Evolutionary conservation across 2,797 vertebrate genomes (phyloP).

Genomic region (Myotis pilosus): DNA sequence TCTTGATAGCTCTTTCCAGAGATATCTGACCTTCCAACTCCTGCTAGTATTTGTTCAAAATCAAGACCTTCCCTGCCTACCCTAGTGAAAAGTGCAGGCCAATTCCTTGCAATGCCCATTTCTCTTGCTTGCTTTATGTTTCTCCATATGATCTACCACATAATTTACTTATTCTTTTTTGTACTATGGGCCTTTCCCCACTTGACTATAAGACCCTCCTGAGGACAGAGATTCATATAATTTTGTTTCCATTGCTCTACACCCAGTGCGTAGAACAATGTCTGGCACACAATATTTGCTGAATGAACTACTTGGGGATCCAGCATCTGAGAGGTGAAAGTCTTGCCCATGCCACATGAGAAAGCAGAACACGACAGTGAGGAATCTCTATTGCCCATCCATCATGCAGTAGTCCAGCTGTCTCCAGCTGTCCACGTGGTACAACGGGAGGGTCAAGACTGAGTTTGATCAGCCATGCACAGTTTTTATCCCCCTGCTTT

Average conservation of each 20-base stretch:
- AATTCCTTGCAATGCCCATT: neutral
- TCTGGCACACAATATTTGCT: neutral
- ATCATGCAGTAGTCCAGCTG: neutral
- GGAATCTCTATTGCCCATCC: accelerated
- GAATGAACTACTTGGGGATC: neutral
- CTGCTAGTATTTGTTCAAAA: neutral
- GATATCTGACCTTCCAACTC: neutral
- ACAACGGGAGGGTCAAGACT: neutral
- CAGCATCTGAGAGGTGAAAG: neutral
- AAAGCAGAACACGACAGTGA: neutral
- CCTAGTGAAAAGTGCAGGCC: neutral
- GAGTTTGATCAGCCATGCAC: neutral
- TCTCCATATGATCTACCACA: neutral
- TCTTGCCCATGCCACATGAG: neutral
- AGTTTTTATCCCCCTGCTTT: neutral
- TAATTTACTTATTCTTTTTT: neutral
- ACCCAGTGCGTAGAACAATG: neutral
- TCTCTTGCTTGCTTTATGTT: neutral
- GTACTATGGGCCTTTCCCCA: neutral
- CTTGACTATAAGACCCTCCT: neutral
- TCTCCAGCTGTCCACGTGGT: neutral
- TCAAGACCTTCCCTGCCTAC: neutral
- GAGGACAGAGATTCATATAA: neutral
- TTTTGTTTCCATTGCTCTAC: neutral
- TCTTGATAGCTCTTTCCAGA: neutral